phyloP scores from a whole-genome alignment of 92 coral and sea anemone species.

The Micromussa lordhowensis region DNA sequence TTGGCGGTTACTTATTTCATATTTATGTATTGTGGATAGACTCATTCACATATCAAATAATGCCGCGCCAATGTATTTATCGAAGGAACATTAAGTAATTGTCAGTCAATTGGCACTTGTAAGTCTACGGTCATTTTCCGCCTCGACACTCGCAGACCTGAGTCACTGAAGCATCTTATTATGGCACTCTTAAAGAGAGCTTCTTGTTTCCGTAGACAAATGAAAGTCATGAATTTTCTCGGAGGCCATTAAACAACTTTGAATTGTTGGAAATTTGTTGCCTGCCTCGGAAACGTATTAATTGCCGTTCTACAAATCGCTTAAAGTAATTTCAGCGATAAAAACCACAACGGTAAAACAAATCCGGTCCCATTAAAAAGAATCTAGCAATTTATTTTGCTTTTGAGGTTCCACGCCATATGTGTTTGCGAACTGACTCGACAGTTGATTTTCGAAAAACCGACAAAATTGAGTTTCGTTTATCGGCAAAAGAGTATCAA shows the following conservation, averaged over 20 bases:
- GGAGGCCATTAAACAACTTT: constrained; percentile 5
- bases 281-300: constrained; percentile 29
- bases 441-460: constrained; percentile 21
- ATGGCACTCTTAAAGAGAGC: neutral
- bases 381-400: constrained; percentile 11
- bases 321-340: constrained; percentile 41
- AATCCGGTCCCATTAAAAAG: constrained; percentile 42
- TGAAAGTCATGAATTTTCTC: neutral
- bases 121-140: constrained; percentile 37
- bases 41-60: constrained; percentile 78
- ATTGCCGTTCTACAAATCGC: constrained; percentile 44
- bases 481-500: constrained; percentile 20
- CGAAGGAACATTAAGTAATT: constrained; percentile 68
- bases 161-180: neutral
- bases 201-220: neutral
- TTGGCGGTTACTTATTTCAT: constrained; percentile 58
- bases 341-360: constrained; percentile 48
- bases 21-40: constrained; percentile 62
- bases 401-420: constrained; percentile 30
- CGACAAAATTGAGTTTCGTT: constrained; percentile 16
- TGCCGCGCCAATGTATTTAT: constrained; percentile 71
- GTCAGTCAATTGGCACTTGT: constrained; percentile 73
- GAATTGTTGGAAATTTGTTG: constrained; percentile 18
- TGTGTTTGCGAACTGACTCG: constrained; percentile 6
- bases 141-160: neutral